phyloP scores from a whole-genome alignment of 2,797 vertebrate species.

The Pagetopsis macropterus region DNA sequence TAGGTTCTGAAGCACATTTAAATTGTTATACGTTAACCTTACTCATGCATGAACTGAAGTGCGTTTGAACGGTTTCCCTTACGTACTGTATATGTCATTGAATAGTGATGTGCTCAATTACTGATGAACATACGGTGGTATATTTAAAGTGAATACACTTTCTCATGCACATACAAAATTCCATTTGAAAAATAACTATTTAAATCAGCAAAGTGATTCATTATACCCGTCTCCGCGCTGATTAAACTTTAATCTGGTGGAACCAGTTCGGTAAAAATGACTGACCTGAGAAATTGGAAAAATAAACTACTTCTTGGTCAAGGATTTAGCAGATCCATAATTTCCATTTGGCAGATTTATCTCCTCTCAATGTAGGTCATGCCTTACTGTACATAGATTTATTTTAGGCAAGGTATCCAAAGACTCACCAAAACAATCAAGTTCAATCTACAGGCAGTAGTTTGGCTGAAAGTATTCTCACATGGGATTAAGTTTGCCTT shows the following conservation, averaged over 20 bases:
- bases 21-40: too few relatives aligned
- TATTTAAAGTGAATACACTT: too few relatives aligned
- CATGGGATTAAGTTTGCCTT: constrained; percentile 39
- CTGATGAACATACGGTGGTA: too few relatives aligned
- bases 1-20: too few relatives aligned
- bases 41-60: too few relatives aligned
- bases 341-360: constrained; percentile 10
- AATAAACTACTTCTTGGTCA: background rate
- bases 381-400: background rate
- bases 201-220: background rate
- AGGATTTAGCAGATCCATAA: background rate
- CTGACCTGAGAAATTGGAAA: constrained; percentile 11
- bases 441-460: constrained; percentile 18
- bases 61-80: background rate
- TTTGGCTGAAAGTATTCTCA: constrained; percentile 34
- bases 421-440: constrained; percentile 23
- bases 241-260: background rate
- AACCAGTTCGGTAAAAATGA: background rate
- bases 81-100: background rate
- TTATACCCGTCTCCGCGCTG: background rate
- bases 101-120: background rate
- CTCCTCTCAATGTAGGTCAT: constrained; percentile 9
- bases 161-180: too few relatives aligned
- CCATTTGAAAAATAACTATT: background rate
- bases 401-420: constrained; percentile 7